Evolutionary conservation across 2,888 invertebrate genomes (phyloP).

Genomic region (Synanthedon andrenaeformis): DNA sequence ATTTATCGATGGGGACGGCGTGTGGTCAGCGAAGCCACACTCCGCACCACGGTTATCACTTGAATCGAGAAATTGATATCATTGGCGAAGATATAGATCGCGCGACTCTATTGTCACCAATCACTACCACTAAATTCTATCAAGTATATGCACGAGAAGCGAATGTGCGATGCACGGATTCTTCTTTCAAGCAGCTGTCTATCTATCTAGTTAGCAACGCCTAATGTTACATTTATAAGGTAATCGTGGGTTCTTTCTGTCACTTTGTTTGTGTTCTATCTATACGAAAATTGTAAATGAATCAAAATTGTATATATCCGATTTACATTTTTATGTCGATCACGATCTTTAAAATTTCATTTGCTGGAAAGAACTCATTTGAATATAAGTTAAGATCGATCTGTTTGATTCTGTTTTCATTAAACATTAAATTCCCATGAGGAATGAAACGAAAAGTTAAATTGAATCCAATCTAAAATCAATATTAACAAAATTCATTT

Average conservation of each 20-base stretch:
- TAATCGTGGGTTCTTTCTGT: constrained; percentile 42
- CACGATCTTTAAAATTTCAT: constrained; percentile 13
- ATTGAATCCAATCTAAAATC: constrained; percentile 37
- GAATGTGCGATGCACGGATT: constrained; percentile 69
- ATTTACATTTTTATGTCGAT: constrained; percentile 2
- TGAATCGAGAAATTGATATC: constrained; percentile 13
- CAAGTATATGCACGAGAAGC: constrained; percentile 66
- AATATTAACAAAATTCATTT: constrained; percentile 25
- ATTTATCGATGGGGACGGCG: constrained; percentile 20
- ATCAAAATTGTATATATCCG: not conserved
- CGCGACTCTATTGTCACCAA: constrained; percentile 55
- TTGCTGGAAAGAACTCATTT: constrained; percentile 54
- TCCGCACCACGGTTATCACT: constrained; percentile 12
- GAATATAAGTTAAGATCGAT: constrained; percentile 58
- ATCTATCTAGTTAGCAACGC: constrained; percentile 67
- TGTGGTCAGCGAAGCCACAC: constrained; percentile 22
- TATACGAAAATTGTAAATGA: not conserved
- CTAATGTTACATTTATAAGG: constrained; percentile 61
- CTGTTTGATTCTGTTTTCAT: constrained; percentile 40
- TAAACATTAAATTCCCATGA: constrained; percentile 59
- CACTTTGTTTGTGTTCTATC: too few relatives aligned
- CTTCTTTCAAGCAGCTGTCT: constrained; percentile 69
- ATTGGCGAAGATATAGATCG: constrained; percentile 61
- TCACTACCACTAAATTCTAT: constrained; percentile 59
- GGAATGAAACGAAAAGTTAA: constrained; percentile 68